phyloP scores from a whole-genome alignment of 1,140 invertebrate genomes.

The Periplaneta americana region DNA sequence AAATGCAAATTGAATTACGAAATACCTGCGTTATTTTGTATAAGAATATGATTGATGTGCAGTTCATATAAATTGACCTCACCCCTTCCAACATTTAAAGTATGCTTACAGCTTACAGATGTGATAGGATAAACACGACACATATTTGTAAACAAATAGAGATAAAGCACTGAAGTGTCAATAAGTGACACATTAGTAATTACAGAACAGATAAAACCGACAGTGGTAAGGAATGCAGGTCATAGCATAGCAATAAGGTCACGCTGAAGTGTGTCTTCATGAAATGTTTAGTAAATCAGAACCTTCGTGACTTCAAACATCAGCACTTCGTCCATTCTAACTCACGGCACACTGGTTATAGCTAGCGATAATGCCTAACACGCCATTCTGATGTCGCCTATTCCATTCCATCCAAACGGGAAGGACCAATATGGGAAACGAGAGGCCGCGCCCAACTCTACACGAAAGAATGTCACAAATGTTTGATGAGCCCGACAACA shows the following conservation, averaged over 20 bases:
- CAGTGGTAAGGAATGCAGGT: not conserved
- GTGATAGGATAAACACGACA: too few species aligned
- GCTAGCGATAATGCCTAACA: too few species aligned
- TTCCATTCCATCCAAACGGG: not conserved
- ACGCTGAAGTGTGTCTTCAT: not conserved
- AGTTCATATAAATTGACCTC: not conserved
- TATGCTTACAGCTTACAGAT: too few species aligned
- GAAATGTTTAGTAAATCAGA: not conserved
- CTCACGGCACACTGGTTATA: not conserved
- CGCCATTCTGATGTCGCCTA: too few species aligned
- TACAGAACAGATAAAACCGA: too few species aligned
- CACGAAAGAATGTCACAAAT: not conserved
- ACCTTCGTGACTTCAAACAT: not conserved
- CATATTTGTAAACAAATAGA: too few species aligned
- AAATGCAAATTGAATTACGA: too few species aligned
- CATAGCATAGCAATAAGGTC: not conserved
- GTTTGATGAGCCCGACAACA: not conserved
- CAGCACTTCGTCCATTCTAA: not conserved
- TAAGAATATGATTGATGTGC: too few species aligned
- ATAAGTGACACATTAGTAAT: too few species aligned
- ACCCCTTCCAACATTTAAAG: not conserved
- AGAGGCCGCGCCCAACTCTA: not conserved
- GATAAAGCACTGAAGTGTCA: too few species aligned
- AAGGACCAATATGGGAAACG: not conserved
- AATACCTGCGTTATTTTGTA: too few species aligned